Evolutionary conservation across 2,797 vertebrate species (phyloP), one percentile per base, ranked within the genome.

Genomic region (Nothura maculosa): DNA sequence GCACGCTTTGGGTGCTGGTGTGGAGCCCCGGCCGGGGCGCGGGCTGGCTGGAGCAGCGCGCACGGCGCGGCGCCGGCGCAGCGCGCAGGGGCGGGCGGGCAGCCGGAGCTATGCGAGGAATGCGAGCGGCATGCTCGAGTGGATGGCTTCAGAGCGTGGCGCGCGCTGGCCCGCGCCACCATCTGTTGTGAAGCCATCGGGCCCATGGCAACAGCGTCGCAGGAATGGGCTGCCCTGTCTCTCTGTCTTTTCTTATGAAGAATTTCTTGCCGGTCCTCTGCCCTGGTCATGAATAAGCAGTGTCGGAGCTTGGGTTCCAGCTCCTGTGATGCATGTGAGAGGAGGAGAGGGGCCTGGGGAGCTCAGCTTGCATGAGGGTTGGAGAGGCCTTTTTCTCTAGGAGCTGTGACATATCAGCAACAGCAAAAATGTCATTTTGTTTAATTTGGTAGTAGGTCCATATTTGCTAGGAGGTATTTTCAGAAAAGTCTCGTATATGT

Each of bases 61-160:
- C 89, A 8, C 42, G 84, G 93, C 36, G 70, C 10, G 21, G 47
- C n/a, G 66, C 36, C 57, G 85, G 90, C 12, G 55, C 80, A 93
- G 91, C 50, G 73, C 94, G 73, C 73, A 86, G 95, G 93, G 92
- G 96, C 89, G 89, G 73, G 81, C 80, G 66, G 43, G 24, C 82
- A 68, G 89, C 79, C 25, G 6, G 74, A 97, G 97, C 98, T 93
- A 98, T 98, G 96, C 22, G 88, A 97, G 97, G 98, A 98, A 98
- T 98, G 98, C 90, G 89, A 94, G 93, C 95, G 96, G 97, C 81
- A 98, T 98, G 98, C 98, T 98, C 97, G 97, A 98, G 96, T 95
- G 97, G 96, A 97, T 96, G 94, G 97, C 98, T 98, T 98, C 98
- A 96, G 97, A 98, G 98, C 95, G 12, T 30, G 4, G 69, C 88